Base-by-base conservation (phyloP, 2,113 vertebrate species). In the Paraplagusia blochii region DNA sequence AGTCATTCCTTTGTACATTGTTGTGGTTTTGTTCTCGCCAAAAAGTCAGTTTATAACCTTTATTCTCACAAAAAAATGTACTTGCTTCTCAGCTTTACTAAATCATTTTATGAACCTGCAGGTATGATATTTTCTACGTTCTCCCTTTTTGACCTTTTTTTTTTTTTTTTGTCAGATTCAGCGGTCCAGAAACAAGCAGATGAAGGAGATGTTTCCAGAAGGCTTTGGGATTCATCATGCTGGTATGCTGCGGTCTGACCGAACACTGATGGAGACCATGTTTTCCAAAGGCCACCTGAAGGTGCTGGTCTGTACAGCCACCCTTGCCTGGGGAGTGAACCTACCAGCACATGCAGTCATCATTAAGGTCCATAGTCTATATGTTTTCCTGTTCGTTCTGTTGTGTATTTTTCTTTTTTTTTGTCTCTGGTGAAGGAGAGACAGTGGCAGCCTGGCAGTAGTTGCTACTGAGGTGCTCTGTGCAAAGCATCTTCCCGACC, bases 171-270 rank as follows among this genome's bases (percentile, higher is more conserved):
- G 67, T 8, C 53, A 99, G 97, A 90, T 99, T 8, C 95, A 97
- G 79, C 94, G 90, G 79, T 98, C 97, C 73, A 93, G 95, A 86
- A 99, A 99, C 87, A 99, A 97, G 77, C 94, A 98, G 90, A 85
- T 99, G 60, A 92, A 92, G 73, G 97, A 99, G 87, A 92, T 99
- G 87, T 99, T 97, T 81, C 93, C 94, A 9, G 94, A 96, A 72
- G 96, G 97, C 8, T 98, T 99, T 81, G 96, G 95, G 53, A 98
- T 98, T 90, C 97, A 99, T 75, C 96, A 98, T 13, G 95, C 95
- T 1, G 95, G 96, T 66, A 98, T 98, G 96, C 87, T 99, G 76
- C 89, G 96, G 4, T 90, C 94, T 35, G 97, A 98, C 88, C 93
- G 97, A 60, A 95, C 59, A 69, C 81, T 99, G 71, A 96, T 97